Evolutionary conservation across 37 sponge, comb jelly and placozoan genomes (phyloP).

Genomic region (Halisarca cf. caerulea): DNA sequence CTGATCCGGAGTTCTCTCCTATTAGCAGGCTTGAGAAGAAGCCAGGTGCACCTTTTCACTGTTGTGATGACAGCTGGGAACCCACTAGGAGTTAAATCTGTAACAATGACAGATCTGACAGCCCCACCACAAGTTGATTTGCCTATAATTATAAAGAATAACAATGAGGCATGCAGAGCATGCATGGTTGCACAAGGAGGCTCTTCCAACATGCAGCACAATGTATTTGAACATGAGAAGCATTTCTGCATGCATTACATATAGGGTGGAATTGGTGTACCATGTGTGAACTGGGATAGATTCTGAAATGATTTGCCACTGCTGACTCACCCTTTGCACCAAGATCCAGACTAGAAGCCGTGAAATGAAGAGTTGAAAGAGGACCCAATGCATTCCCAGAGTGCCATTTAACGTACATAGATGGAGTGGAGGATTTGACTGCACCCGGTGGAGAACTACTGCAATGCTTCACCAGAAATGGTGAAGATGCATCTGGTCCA

Average conservation of each 20-base stretch:
- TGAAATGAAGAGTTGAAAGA: neutral
- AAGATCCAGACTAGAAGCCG: neutral
- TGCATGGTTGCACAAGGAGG: no score
- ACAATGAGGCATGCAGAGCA: no score
- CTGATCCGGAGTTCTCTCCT: neutral
- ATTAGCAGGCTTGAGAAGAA: neutral
- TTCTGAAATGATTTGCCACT: no score
- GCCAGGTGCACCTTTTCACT: neutral
- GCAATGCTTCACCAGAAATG: neutral
- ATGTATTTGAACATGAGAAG: no score
- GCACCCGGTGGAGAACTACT: neutral
- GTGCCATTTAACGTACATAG: neutral
- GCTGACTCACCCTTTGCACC: neutral
- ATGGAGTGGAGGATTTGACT: neutral
- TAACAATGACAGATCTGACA: neutral
- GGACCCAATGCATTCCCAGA: neutral
- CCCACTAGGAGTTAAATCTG: neutral
- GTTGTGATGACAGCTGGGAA: slow-evolving; percentile 4
- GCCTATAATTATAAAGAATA: neutral
- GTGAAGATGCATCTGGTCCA: neutral
- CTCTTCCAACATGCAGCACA: no score
- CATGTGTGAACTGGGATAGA: no score
- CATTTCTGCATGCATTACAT: no score
- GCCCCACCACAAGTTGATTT: neutral
- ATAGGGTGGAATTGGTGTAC: no score